Conservation (phyloP, 37 sponge, comb jelly and placozoan species). For the Sycon ciliatum region DNA sequence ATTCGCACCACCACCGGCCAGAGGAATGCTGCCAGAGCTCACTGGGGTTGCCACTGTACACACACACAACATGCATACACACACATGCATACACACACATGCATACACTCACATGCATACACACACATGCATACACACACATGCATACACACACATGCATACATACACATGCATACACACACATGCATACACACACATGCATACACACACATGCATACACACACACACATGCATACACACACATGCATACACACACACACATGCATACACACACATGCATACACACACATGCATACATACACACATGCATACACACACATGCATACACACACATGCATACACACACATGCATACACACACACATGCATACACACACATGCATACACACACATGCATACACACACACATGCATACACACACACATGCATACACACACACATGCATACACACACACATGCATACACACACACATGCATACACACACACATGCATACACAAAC, state of each 20-base stretch:
- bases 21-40: too few species aligned
- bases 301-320: neutral
- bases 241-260: neutral
- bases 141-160: too few species aligned
- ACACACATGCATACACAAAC: neutral
- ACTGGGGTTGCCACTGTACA: too few species aligned
- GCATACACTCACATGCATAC: too few species aligned
- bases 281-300: neutral
- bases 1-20: too few species aligned
- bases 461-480: neutral
- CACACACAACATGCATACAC: too few species aligned
- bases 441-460: neutral
- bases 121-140: too few species aligned
- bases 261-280: slow-evolving; percentile 5
- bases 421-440: neutral
- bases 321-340: neutral
- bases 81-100: too few species aligned
- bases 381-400: slow-evolving; percentile 1
- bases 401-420: slow-evolving; percentile 12
- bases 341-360: neutral
- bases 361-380: slow-evolving; percentile 9
- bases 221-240: neutral
- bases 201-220: neutral
- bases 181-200: neutral
- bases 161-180: too few species aligned